Evolutionary conservation across 2,888 invertebrate species (phyloP).

Genomic region (Philereme transversata): DNA sequence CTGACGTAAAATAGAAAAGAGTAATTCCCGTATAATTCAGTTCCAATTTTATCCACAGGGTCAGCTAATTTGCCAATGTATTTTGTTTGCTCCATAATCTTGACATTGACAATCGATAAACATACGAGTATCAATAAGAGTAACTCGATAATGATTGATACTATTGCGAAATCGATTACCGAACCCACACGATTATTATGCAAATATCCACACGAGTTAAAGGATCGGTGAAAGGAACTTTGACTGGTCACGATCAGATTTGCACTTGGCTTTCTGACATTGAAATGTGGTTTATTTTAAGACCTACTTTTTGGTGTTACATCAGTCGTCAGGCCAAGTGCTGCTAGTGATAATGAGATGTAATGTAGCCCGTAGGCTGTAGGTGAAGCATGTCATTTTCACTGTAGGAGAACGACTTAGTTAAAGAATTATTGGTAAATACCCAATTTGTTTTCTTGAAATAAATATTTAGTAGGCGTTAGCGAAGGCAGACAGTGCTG

Average conservation of each 20-base stretch:
- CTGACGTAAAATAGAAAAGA: no score
- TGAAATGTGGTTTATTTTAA: conserved; percentile 37
- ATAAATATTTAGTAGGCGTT: no score
- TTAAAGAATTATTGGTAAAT: no score
- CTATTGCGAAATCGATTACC: conserved; percentile 25
- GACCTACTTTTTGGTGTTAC: conserved; percentile 17
- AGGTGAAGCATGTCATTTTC: no score
- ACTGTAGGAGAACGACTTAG: no score
- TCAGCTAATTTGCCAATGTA: background rate
- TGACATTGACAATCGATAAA: conserved; percentile 21
- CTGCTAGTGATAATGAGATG: no score
- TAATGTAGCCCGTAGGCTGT: no score
- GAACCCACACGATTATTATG: conserved; percentile 41
- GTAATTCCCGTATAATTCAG: no score
- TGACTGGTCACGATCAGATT: conserved; percentile 50
- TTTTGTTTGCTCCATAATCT: conserved; percentile 2
- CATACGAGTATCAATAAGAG: conserved; percentile 3
- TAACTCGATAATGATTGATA: background rate
- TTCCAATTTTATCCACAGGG: no score
- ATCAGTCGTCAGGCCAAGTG: background rate
- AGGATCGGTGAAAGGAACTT: conserved; percentile 55
- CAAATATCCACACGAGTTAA: conserved; percentile 42
- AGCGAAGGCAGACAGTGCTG: no score
- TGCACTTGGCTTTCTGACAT: conserved; percentile 48
- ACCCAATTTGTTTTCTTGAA: no score